Base-by-base conservation (phyloP, 2,888 invertebrate genomes). In the Idaea aversata region DNA sequence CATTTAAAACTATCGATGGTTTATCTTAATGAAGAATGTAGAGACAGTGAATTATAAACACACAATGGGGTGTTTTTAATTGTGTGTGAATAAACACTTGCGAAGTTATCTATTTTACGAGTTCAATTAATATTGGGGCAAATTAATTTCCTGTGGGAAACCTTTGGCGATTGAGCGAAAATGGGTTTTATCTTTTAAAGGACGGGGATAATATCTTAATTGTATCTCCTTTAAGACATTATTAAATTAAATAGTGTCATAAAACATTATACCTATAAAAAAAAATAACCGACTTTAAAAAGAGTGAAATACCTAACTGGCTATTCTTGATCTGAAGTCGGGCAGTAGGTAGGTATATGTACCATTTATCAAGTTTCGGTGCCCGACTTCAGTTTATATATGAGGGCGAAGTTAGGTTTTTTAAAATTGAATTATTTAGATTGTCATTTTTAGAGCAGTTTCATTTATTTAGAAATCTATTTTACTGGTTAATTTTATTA, bases 1-100 rank as follows among this genome's bases (percentile, higher is more conserved):
- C 80, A 83, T 84, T 61, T 83, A 84, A 78, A 72, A 69, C 65
- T 69, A 76, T 74, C 16, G 16, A 16, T 78, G 77, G 79, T 82
- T 84, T 86, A 88, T 89, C 88, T 88, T 85, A 88, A 89, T 90
- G 82, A 87, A 84, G 81, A 83, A 78, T 82, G 78, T 78, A 68
- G 72, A 75, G 72, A 77, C 79, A 80, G 79, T 77, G 77, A 78
- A 77, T 80, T 78, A 75, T 75, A 74, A 74, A 74, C 70, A 73
- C 73, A 66, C 61, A 73, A 70, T 78, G 70, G 79, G 77, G 79
- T 69, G 74, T 78, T 77, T 85, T 87, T 82, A 88, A 85, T 80
- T 47, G 47, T 47, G 86, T 84, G 86, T 83, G 87, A 88, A 85
- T 81, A 69, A 73, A 78, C 81, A 83, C 83, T 87, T 81, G 83